A percentile compares a stretch with the other conserved stretches of the same genome.
phyloP scores from a whole-genome alignment of 2,888 invertebrate genomes.

The Epinotia nisella region DNA sequence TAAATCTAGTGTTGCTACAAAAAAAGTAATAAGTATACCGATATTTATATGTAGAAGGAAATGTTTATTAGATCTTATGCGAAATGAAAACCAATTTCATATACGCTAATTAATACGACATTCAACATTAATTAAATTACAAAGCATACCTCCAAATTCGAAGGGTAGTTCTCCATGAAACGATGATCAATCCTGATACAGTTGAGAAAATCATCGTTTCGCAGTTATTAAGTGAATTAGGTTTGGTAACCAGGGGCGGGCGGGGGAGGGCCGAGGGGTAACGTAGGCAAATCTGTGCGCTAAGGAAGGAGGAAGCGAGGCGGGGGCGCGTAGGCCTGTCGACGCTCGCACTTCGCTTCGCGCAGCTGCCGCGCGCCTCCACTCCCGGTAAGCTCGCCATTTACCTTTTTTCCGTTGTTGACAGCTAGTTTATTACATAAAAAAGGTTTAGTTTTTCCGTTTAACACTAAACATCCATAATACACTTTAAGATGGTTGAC shows the following conservation, averaged over 20 bases:
- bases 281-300: constrained; percentile 66
- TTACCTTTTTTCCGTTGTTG: constrained; percentile 26
- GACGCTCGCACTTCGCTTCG: constrained; percentile 67
- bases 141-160: constrained; percentile 11
- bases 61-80: not conserved
- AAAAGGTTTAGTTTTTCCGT: not conserved
- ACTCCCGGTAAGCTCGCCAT: constrained; percentile 49
- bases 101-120: not conserved
- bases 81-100: constrained; percentile 9
- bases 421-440: constrained; percentile 16
- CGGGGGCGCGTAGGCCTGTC: constrained; percentile 66
- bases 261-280: constrained; percentile 60
- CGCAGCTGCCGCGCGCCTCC: constrained; percentile 66
- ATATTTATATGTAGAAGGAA: no score
- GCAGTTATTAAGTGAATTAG: constrained; percentile 45
- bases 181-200: constrained; percentile 43
- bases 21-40: no score
- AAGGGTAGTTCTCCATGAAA: constrained; percentile 25
- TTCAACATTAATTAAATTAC: constrained; percentile 18
- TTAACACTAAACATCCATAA: not conserved
- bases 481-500: not conserved
- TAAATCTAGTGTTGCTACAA: no score
- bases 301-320: constrained; percentile 60
- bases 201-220: constrained; percentile 44
- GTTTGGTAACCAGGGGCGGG: constrained; percentile 48